Evolutionary conservation across 2,888 invertebrate genomes (phyloP).

Genomic region (Epinotia bilunana): DNA sequence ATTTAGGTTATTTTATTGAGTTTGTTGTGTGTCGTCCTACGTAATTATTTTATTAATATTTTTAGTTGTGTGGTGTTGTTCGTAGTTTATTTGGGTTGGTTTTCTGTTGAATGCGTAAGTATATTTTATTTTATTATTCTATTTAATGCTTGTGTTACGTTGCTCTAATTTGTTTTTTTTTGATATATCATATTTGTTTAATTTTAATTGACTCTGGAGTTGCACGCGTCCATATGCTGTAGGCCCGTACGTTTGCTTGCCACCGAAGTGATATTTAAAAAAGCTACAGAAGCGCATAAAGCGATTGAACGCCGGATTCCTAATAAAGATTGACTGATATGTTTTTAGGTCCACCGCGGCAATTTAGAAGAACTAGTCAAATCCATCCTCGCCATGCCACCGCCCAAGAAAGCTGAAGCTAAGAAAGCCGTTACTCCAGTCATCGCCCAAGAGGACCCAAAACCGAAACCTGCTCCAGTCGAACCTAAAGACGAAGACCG

Average conservation of each 20-base stretch:
- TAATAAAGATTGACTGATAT: neutral
- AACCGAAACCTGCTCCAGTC: conserved; percentile 55
- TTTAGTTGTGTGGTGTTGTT: conserved; percentile 48
- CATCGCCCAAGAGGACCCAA: conserved; percentile 61
- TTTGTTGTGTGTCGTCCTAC: neutral
- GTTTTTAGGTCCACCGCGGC: conserved; percentile 84
- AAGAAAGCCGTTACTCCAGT: conserved; percentile 63
- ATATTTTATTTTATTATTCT: conserved; percentile 43
- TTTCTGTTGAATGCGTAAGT: conserved; percentile 46
- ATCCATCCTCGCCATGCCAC: conserved; percentile 74
- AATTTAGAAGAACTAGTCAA: conserved; percentile 79
- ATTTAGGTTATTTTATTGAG: neutral
- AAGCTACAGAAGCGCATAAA: no score
- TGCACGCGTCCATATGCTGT: no score
- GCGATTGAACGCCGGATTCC: no score
- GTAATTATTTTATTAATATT: conserved; percentile 50
- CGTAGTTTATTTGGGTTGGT: conserved; percentile 50
- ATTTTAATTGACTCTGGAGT: no score
- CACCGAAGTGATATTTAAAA: no score
- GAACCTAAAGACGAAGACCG: conserved; percentile 78
- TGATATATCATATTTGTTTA: conserved; percentile 12
- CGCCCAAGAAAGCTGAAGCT: conserved; percentile 68
- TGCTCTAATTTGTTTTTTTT: conserved; percentile 39
- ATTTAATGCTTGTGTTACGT: conserved; percentile 10
- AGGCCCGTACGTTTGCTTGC: no score